These are phyloP conservation scores for Geotria australis DNA, from an alignment of 2,797 vertebrate genomes.

Conservation along the genomic window DNA sequence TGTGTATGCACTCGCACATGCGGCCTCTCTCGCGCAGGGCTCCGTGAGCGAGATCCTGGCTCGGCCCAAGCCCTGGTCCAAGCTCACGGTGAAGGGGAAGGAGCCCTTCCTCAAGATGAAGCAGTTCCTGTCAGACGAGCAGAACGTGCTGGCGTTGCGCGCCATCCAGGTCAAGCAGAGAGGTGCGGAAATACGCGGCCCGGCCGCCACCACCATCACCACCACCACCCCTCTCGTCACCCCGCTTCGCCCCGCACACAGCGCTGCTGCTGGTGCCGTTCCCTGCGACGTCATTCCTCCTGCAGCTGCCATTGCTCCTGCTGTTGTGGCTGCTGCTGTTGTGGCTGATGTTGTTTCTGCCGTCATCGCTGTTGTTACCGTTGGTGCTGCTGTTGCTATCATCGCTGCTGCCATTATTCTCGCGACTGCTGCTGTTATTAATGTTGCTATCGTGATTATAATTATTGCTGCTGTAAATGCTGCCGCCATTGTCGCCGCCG, in stretches of 20 bases:
- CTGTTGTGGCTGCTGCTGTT: no score
- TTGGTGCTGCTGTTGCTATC: no score
- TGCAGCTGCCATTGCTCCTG: no score
- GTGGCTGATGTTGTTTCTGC: no score
- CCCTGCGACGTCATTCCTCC: no score
- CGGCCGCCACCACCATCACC: no score
- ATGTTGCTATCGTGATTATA: background rate
- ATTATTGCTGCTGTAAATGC: background rate
- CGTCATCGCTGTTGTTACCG: no score
- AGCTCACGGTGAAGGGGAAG: conserved; percentile 92
- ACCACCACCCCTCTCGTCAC: no score
- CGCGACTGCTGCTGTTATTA: background rate
- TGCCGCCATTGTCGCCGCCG: background rate
- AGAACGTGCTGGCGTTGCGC: conserved; percentile 80
- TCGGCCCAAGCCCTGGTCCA: conserved; percentile 90
- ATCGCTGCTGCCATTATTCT: no score
- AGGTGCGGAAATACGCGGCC: conserved; percentile 24
- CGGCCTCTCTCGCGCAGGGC: conserved; percentile 18
- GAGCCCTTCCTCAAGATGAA: conserved; percentile 98
- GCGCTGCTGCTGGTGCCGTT: no score
- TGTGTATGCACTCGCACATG: no score
- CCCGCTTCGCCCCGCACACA: no score
- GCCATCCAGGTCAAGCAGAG: conserved; percentile 97
- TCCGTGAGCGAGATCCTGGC: conserved; percentile 95
- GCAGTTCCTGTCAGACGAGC: conserved; percentile 88